Percentiles rank a stretch among this genome's conserved stretches.
Evolutionary conservation across 2,888 invertebrate genomes (phyloP).

Genomic region (Volucella zonaria): DNA sequence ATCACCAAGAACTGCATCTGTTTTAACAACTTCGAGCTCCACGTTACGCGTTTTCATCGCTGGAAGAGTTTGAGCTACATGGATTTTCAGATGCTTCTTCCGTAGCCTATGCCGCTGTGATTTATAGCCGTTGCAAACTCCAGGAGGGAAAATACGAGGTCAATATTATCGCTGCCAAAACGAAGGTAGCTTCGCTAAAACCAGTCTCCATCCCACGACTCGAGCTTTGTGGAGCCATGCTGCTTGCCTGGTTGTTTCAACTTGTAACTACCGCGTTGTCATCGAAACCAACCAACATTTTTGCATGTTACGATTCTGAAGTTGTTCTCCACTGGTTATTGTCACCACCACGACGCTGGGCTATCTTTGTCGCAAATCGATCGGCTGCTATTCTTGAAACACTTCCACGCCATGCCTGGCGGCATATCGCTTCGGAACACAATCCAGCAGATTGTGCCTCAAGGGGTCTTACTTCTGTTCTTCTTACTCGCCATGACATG

Average conservation of each 20-base stretch:
- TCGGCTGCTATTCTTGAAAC: slow-evolving; percentile 58
- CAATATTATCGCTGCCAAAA: too few species aligned
- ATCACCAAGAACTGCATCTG: slow-evolving; percentile 9
- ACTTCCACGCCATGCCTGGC: slow-evolving; percentile 51
- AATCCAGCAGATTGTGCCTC: slow-evolving; percentile 74
- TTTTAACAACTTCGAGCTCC: slow-evolving; percentile 35
- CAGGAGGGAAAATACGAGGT: too few species aligned
- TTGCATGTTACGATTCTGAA: slow-evolving; percentile 76
- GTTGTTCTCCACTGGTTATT: slow-evolving; percentile 77
- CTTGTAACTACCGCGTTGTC: slow-evolving; percentile 25
- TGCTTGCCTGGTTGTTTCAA: slow-evolving; percentile 34
- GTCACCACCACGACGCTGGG: slow-evolving; percentile 62
- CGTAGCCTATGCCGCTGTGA: slow-evolving; percentile 25
- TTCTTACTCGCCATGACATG: slow-evolving; percentile 29
- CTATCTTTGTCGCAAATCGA: slow-evolving; percentile 51
- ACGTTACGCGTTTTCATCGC: slow-evolving; percentile 12
- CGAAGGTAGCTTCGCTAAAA: slow-evolving; percentile 22
- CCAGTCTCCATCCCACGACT: slow-evolving; percentile 24
- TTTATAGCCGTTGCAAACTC: slow-evolving; percentile 21
- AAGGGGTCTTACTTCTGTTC: slow-evolving; percentile 59
- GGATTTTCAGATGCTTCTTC: slow-evolving; percentile 50
- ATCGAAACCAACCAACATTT: slow-evolving; percentile 3
- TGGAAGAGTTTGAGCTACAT: slow-evolving; percentile 10
- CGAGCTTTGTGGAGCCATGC: slow-evolving; percentile 37
- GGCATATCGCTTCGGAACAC: slow-evolving; percentile 58